phyloP scores from a whole-genome alignment of 2,113 vertebrate genomes.

The Myiozetetes cayanensis region DNA sequence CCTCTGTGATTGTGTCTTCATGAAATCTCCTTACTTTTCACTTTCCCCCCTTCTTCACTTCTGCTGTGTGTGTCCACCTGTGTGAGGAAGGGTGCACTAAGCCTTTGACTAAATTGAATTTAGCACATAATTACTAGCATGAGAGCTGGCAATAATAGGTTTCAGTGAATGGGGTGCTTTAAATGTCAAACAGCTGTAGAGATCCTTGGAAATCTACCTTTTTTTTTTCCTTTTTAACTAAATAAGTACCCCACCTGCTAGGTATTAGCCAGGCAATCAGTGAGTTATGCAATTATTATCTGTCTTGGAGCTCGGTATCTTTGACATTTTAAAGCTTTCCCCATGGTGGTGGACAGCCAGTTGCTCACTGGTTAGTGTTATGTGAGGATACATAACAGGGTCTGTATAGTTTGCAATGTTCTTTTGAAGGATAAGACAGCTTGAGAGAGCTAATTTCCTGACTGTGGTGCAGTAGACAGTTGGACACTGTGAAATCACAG shows the following conservation, averaged over 20 bases:
- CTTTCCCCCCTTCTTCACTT: not conserved
- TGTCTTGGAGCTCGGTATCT: not conserved
- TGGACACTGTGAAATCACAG: not conserved
- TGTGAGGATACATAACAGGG: not conserved
- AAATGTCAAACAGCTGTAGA: slow-evolving; percentile 13
- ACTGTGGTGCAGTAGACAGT: not conserved
- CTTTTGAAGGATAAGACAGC: not conserved
- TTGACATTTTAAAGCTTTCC: not conserved
- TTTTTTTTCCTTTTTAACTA: not conserved
- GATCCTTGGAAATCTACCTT: not conserved
- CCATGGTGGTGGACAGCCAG: not conserved
- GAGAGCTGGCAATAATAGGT: not conserved
- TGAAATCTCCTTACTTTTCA: not conserved
- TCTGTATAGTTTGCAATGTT: not conserved
- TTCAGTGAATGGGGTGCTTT: not conserved
- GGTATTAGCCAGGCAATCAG: not conserved
- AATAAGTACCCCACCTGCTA: not conserved
- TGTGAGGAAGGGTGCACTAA: not conserved
- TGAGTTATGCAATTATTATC: not conserved
- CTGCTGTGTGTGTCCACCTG: not conserved
- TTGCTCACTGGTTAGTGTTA: not conserved
- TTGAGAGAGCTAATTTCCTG: not conserved
- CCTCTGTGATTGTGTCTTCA: not conserved
- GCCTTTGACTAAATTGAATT: slow-evolving; percentile 2
- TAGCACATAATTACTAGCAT: not conserved